These are phyloP conservation scores for Caenorhabditis becei DNA, from an alignment of 2,888 invertebrate species.

Conservation along the genomic window DNA sequence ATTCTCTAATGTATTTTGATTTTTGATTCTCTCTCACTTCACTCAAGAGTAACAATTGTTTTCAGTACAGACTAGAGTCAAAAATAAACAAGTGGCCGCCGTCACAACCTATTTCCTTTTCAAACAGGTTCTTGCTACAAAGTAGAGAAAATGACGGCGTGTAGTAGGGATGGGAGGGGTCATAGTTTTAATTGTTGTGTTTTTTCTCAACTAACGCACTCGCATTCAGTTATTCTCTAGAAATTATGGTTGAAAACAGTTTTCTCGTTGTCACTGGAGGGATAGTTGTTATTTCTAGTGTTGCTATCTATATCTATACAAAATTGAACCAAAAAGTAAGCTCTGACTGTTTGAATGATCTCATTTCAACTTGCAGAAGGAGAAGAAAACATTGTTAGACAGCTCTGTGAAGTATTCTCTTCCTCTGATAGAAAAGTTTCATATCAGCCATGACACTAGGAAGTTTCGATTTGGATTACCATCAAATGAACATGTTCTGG, in stretches of 20 bases:
- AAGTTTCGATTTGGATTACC: constrained; percentile 93
- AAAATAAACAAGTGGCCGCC: too few species aligned
- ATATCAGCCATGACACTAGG: constrained; percentile 94
- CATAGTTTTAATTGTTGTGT: constrained; percentile 39
- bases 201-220: not conserved
- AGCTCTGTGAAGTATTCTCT: constrained; percentile 86
- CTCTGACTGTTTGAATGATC: constrained; percentile 46
- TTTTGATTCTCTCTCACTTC: too few species aligned
- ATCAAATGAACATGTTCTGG: constrained; percentile 91
- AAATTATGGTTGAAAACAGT: constrained; percentile 62
- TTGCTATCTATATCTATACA: constrained; percentile 63
- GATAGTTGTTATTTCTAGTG: constrained; percentile 63
- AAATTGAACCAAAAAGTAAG: constrained; percentile 48
- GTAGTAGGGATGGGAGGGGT: constrained; percentile 60
- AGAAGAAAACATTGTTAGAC: constrained; percentile 71
- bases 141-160: constrained; percentile 17
- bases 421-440: constrained; percentile 86
- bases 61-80: too few species aligned
- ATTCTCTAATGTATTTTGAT: too few species aligned
- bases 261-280: constrained; percentile 62
- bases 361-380: constrained; percentile 17
- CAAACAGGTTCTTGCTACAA: constrained; percentile 17
- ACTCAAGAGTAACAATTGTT: too few species aligned
- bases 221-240: too few species aligned
- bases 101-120: too few species aligned